Base-by-base conservation (phyloP, 2,888 invertebrate species). In the Hesperia comma region DNA sequence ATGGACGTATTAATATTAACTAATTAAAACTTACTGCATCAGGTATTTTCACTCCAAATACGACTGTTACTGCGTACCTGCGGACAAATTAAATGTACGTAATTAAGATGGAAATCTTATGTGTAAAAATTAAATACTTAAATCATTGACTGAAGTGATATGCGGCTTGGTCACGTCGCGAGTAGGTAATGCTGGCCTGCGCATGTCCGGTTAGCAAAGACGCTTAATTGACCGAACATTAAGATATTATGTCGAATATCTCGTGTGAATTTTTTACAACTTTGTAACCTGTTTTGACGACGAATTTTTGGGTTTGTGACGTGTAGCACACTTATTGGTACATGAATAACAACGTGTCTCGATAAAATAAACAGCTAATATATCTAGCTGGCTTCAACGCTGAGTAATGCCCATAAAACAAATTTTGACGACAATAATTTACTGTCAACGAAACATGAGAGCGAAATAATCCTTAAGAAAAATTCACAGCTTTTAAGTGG, bases 181-280 rank as follows among this genome's bases (percentile, higher is more conserved):
- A 90, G 90, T n/a, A n/a, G n/a, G n/a, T 90, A 84, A 90, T 90
- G 88, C 58, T 17, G 57, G 53, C 75, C 79, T 69, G 71, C 72
- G 77, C 79, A 81, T 84, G 85, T 86, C 87, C 86, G 86, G 83
- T 75, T 76, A 72, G 81, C 79, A 85, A 84, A 85, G 83, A 83
- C 79, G 79, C 83, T 87, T 90, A 90, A 90, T 90, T 90, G 88
- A 89, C 86, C 85, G 87, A 86, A 84, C 85, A 86, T 81, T 80
- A 83, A 75, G 74, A 85, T 74, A 76, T 60, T 60, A 61, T 72
- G 83, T 81, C 83, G 81, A 82, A 83, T 81, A 81, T 77, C 78
- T 77, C 84, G 86, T 86, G 88, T 87, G 86, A 88, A 85, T 76
- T 83, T 86, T 85, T 83, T 84, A 54, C 43, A 66, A 17, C 43